Conservation (phyloP, 2,888 invertebrate species). For the Acanthosepion pharaonis region DNA sequence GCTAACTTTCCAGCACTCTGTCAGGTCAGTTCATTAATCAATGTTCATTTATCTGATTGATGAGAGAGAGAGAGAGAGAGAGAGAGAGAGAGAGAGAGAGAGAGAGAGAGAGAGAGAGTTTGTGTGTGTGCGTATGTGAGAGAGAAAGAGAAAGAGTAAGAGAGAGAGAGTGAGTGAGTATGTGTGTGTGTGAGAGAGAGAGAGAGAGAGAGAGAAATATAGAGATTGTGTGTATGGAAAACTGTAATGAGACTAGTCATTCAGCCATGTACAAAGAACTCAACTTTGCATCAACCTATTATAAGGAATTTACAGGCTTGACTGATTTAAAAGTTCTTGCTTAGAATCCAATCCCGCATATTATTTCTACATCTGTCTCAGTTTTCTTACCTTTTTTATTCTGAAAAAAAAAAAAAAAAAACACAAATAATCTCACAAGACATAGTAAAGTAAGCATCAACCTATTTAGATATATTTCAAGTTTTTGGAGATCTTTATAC, state of each 20-base stretch:
- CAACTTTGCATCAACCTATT: neutral
- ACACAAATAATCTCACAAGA: neutral
- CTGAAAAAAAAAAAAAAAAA: neutral
- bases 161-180: neutral
- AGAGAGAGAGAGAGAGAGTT: no score
- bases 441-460: neutral
- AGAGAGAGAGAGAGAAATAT: neutral
- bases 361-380: neutral
- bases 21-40: neutral
- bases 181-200: neutral
- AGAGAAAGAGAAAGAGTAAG: neutral
- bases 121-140: neutral
- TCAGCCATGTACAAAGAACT: neutral
- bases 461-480: neutral
- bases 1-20: neutral
- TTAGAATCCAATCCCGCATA: neutral
- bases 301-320: neutral
- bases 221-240: neutral
- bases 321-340: conserved; percentile 17
- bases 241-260: neutral
- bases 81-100: neutral
- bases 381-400: neutral
- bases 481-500: neutral
- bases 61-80: neutral
- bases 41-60: neutral